phyloP scores from a whole-genome alignment of 2,113 vertebrate genomes.

The Bos taurus region ARS-UCD2.0 NC_037330.1:119844001-119844500 shows the following conservation, averaged over 20 bases:
- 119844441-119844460: neutral
- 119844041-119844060: too few species aligned
- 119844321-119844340: neutral
- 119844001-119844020: neutral
- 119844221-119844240: neutral
- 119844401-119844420: accelerated
- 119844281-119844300: neutral
- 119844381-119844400: neutral
- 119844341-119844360: neutral
- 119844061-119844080: too few species aligned
- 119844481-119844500: neutral
- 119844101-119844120: neutral
- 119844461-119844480: neutral
- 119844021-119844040: too few species aligned
- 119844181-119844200: neutral
- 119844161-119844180: neutral
- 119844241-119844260: neutral
- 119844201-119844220: accelerated
- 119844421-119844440: neutral
- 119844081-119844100: neutral
- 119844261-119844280: neutral
- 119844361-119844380: neutral
- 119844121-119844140: accelerated
- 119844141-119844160: neutral
- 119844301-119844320: accelerated